These are phyloP conservation scores for Ectropis crepuscularia DNA, from an alignment of 2,888 invertebrate species.

Conservation along the genomic window DNA sequence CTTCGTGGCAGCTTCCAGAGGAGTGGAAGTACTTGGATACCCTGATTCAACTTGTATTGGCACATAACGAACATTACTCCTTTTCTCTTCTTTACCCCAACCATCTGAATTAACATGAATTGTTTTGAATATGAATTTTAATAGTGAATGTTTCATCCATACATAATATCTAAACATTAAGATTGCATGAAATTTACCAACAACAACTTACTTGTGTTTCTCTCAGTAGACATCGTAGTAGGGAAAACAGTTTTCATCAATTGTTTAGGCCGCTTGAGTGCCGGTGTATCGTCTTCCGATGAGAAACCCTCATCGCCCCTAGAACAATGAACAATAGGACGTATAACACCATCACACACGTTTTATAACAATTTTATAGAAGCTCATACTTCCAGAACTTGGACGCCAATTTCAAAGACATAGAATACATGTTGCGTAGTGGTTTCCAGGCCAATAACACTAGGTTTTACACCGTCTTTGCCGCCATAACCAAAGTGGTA, in stretches of 20 bases:
- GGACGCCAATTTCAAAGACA: slow-evolving; percentile 68
- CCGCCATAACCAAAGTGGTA: slow-evolving; percentile 82
- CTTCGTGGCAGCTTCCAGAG: slow-evolving; percentile 56
- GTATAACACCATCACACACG: background rate
- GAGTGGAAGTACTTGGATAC: slow-evolving; percentile 78
- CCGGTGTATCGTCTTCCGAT: slow-evolving; percentile 73
- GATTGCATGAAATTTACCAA: slow-evolving; percentile 7
- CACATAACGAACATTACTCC: slow-evolving; percentile 65
- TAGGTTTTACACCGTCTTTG: slow-evolving; percentile 63
- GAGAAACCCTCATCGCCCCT: slow-evolving; percentile 73
- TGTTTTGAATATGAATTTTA: too few relatives aligned
- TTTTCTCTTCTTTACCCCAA: slow-evolving; percentile 52
- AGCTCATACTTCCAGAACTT: slow-evolving; percentile 74
- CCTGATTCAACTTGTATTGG: slow-evolving; percentile 72
- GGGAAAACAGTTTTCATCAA: slow-evolving; percentile 69
- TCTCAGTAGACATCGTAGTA: slow-evolving; percentile 64
- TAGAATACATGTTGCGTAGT: slow-evolving; percentile 60
- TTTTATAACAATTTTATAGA: slow-evolving; percentile 11
- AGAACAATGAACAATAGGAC: slow-evolving; percentile 46
- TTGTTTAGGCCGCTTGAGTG: slow-evolving; percentile 69
- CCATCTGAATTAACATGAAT: slow-evolving; percentile 48
- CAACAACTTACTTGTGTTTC: slow-evolving; percentile 48
- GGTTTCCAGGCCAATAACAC: slow-evolving; percentile 37
- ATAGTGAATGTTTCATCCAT: background rate
- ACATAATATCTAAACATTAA: too few relatives aligned